phyloP scores from a whole-genome alignment of 2,113 vertebrate genomes.

The Anseranas semipalmata region DNA sequence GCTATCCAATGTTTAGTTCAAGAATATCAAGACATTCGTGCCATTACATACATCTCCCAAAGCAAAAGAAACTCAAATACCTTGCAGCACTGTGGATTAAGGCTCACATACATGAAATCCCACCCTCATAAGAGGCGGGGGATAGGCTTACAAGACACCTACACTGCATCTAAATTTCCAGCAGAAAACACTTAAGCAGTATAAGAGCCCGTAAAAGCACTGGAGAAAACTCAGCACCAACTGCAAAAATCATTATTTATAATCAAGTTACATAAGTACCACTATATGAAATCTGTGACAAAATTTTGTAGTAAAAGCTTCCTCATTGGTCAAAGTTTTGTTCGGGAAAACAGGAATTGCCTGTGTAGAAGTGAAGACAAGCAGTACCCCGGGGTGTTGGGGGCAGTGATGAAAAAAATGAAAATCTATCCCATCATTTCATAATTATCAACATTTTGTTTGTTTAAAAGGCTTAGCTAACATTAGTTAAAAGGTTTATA shows the following conservation, averaged over 20 bases:
- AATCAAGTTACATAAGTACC: background rate
- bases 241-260: background rate
- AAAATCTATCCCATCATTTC: background rate
- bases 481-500: background rate
- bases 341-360: background rate
- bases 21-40: background rate
- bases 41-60: background rate
- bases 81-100: background rate
- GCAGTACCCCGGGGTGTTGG: background rate
- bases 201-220: background rate
- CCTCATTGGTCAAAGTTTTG: background rate
- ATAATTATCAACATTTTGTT: background rate
- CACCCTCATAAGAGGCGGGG: background rate
- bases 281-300: background rate
- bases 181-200: background rate
- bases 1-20: background rate
- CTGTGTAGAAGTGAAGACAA: background rate
- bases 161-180: background rate
- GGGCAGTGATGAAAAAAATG: background rate
- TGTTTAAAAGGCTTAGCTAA: background rate
- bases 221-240: background rate
- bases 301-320: background rate
- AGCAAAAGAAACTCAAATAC: background rate
- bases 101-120: background rate
- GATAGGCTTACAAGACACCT: background rate